These are phyloP conservation scores for Isichthys henryi DNA, from an alignment of 2,113 vertebrate species.

Conservation along the genomic window DNA sequence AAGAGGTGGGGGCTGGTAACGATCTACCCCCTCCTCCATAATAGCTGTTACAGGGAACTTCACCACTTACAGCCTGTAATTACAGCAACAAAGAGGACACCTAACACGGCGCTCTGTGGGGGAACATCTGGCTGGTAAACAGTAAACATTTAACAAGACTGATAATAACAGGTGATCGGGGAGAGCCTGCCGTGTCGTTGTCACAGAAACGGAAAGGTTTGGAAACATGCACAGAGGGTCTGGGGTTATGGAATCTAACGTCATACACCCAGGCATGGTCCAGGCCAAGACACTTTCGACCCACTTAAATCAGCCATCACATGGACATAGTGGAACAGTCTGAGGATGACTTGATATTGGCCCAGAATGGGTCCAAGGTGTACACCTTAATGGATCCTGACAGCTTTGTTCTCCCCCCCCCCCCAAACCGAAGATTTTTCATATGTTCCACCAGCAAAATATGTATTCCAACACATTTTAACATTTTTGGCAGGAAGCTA, in stretches of 20 bases:
- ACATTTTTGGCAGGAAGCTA: background rate
- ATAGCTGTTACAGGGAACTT: background rate
- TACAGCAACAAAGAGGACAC: slow-evolving; percentile 9
- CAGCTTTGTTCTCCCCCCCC: background rate
- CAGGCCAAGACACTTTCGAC: background rate
- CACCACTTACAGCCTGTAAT: slow-evolving; percentile 28
- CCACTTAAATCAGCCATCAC: background rate
- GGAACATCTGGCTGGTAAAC: slow-evolving; percentile 23
- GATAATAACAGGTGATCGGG: background rate
- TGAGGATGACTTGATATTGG: background rate
- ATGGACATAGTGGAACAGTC: background rate
- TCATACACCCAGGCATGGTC: background rate
- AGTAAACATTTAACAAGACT: slow-evolving; percentile 12
- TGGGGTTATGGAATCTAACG: background rate
- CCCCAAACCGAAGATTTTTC: background rate
- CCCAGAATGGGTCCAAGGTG: background rate
- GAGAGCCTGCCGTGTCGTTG: background rate
- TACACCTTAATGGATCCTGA: background rate
- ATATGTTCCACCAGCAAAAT: background rate
- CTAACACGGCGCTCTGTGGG: background rate
- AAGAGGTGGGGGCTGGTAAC: slow-evolving; percentile 47
- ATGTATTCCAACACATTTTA: background rate
- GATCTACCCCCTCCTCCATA: slow-evolving; percentile 42
- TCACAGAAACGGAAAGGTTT: slow-evolving; percentile 9
- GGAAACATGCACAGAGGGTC: background rate